phyloP scores from a whole-genome alignment of 2,888 invertebrate genomes.

The Danaus chrysippus region DNA sequence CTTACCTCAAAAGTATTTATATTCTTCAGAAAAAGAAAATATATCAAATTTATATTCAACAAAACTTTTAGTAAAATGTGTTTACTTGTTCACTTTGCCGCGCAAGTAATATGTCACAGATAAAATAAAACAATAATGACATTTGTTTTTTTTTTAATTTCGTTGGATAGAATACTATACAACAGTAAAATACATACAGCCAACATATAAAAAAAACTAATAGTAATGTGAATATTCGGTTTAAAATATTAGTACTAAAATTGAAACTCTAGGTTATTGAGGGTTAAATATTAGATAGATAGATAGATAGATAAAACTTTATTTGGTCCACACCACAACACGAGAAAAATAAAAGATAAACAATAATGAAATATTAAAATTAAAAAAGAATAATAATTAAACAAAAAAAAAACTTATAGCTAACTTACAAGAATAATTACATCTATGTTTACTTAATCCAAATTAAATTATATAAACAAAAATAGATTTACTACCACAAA shows the following conservation, averaged over 20 bases:
- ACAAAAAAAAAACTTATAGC: too few species aligned
- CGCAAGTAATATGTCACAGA: conserved; percentile 32
- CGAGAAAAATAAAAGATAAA: too few species aligned
- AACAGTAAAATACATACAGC: conserved; percentile 37
- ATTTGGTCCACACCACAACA: too few species aligned
- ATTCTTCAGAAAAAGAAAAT: conserved; percentile 39
- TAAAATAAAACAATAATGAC: conserved; percentile 33
- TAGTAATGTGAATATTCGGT: conserved; percentile 36
- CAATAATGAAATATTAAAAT: too few species aligned
- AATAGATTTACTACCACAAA: too few species aligned
- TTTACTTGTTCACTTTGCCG: conserved; percentile 30
- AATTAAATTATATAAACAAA: too few species aligned
- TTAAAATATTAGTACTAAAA: conserved; percentile 33
- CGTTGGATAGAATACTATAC: conserved; percentile 37
- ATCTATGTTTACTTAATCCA: too few species aligned
- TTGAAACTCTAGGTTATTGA: conserved; percentile 35
- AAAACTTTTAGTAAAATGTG: conserved; percentile 40
- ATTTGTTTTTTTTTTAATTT: conserved; percentile 33
- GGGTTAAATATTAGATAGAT: too few species aligned
- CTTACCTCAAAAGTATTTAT: conserved; percentile 37
- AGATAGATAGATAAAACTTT: too few species aligned
- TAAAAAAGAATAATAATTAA: too few species aligned
- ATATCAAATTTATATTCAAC: conserved; percentile 37
- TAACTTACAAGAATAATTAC: too few species aligned
- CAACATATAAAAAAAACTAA: conserved; percentile 36